Percentiles rank a stretch among this genome's conserved stretches.
Evolutionary conservation across 1,140 invertebrate species (phyloP).

Genomic region (Pseudoatta argentina): DNA sequence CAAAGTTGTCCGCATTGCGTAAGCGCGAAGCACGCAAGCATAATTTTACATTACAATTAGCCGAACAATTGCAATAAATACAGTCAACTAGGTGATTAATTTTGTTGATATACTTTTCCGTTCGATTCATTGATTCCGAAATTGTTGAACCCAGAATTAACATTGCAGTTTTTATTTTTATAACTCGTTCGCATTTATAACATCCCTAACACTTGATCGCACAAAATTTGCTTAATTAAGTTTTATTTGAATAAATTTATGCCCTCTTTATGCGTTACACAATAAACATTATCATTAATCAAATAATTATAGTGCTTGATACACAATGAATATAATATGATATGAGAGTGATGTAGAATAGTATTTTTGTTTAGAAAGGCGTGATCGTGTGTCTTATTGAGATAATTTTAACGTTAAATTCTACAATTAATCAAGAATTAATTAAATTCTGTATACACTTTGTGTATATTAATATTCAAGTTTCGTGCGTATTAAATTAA

Average conservation of each 20-base stretch:
- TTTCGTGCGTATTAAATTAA: neutral
- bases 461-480: neutral
- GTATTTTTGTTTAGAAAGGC: neutral
- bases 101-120: neutral
- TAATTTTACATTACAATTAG: constrained; percentile 29
- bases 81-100: neutral
- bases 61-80: neutral
- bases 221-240: neutral
- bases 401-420: neutral
- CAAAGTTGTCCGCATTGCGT: neutral
- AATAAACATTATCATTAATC: neutral
- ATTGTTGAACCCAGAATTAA: neutral
- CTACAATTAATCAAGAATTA: neutral
- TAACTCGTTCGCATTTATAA: neutral
- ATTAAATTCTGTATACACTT: neutral
- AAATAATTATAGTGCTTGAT: neutral
- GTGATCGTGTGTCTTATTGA: neutral
- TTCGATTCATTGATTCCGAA: neutral
- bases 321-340: neutral
- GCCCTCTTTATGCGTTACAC: no score
- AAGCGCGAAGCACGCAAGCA: neutral
- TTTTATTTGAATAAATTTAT: neutral
- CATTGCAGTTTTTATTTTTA: neutral
- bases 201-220: neutral
- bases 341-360: neutral